Percentiles rank a stretch among this genome's conserved stretches.
These are phyloP conservation scores for Antheraea assamensis DNA, from an alignment of 2,888 invertebrate species.

Conservation along the genomic window DNA sequence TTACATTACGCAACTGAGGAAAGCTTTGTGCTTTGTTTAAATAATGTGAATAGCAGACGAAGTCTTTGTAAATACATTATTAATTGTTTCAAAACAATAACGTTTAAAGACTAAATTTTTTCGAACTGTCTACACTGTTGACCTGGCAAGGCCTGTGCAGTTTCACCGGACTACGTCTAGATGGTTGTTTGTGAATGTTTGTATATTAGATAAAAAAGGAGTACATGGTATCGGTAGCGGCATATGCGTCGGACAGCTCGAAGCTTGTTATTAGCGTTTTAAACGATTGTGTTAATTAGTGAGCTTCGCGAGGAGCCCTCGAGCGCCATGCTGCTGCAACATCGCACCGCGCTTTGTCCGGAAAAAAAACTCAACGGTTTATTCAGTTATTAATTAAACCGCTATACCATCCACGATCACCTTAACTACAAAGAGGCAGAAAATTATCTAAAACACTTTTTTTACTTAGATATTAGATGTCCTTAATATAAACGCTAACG, in stretches of 20 bases:
- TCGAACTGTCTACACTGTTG: too few species aligned
- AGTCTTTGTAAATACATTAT: slow-evolving; percentile 14
- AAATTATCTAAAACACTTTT: not conserved
- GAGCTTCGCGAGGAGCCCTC: slow-evolving; percentile 61
- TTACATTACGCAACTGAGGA: slow-evolving; percentile 38
- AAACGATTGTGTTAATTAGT: slow-evolving; percentile 79
- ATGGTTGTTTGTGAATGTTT: slow-evolving; percentile 1
- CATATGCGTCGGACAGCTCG: slow-evolving; percentile 69
- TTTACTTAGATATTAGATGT: not conserved
- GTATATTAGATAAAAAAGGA: slow-evolving; percentile 36
- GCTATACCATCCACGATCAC: slow-evolving; percentile 31
- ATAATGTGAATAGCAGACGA: not conserved
- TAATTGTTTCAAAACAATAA: not conserved
- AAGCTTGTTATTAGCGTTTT: slow-evolving; percentile 76
- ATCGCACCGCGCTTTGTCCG: slow-evolving; percentile 40
- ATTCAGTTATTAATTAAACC: slow-evolving; percentile 66
- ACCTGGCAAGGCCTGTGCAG: too few species aligned
- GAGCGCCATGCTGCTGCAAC: slow-evolving; percentile 50
- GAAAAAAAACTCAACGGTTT: slow-evolving; percentile 67
- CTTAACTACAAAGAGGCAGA: not conserved
- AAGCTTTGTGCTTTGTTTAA: slow-evolving; percentile 34
- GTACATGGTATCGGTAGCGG: slow-evolving; percentile 39
- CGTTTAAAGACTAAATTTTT: too few species aligned
- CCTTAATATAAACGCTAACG: not conserved
- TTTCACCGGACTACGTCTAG: too few species aligned